A percentile compares a stretch with the other conserved stretches of the same genome.
Conservation (phyloP, 2,888 invertebrate species). For the Podotricha telesiphe region DNA sequence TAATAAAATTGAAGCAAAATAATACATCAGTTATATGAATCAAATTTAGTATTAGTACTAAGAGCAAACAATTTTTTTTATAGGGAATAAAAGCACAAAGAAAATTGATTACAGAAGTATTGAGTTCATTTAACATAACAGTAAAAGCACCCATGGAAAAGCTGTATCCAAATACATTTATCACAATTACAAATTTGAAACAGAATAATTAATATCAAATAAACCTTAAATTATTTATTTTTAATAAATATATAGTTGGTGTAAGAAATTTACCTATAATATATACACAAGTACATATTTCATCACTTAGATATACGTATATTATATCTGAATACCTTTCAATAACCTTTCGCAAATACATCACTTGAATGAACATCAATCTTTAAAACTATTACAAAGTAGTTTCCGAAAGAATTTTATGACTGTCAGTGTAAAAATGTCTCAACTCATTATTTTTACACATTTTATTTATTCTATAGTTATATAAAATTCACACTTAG, state of each 20-base stretch:
- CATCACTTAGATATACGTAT: background rate
- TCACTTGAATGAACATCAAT: background rate
- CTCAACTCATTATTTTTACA: background rate
- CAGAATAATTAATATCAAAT: background rate
- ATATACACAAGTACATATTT: background rate
- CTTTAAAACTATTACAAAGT: background rate
- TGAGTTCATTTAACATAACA: background rate
- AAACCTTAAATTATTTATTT: background rate
- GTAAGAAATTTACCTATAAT: background rate
- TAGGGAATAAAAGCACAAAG: background rate
- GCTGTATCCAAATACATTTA: background rate
- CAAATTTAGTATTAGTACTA: background rate
- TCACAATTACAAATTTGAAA: background rate
- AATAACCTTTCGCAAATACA: background rate
- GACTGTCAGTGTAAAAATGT: background rate
- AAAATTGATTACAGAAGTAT: background rate
- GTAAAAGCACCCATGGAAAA: conserved; percentile 7
- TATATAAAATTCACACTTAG: background rate
- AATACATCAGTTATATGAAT: background rate
- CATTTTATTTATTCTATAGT: background rate
- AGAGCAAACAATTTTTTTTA: background rate
- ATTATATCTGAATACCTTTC: background rate
- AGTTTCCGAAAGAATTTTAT: background rate
- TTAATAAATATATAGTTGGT: too few species aligned
- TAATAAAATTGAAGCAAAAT: background rate